Conservation (phyloP, 2,797 vertebrate genomes). For the Moxostoma hubbsi region DNA sequence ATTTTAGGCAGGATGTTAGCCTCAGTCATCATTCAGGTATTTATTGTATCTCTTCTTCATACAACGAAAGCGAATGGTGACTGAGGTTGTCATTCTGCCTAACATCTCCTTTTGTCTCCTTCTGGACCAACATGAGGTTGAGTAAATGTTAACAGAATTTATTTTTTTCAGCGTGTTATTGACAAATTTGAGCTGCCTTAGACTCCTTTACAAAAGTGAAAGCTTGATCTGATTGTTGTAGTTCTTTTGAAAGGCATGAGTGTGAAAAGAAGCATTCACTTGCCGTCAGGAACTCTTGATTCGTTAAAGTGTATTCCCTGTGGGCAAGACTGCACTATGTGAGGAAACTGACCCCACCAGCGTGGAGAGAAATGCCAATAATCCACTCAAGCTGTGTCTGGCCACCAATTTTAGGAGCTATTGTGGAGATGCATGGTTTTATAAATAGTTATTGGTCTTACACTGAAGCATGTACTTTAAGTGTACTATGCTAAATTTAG, state of each 20-base stretch:
- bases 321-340: conserved; percentile 12
- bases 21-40: too few species aligned
- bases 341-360: conserved; percentile 34
- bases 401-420: conserved; percentile 1
- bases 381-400: conserved; percentile 38
- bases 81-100: too few species aligned
- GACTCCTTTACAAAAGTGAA: background rate
- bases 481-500: background rate
- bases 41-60: too few species aligned
- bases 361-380: conserved; percentile 34
- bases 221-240: conserved; percentile 9
- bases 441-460: background rate
- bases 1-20: too few species aligned
- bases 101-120: too few species aligned
- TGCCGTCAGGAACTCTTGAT: conserved; percentile 15
- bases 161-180: background rate
- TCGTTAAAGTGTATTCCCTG: conserved; percentile 20
- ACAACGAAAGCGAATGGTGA: too few species aligned
- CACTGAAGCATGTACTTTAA: background rate
- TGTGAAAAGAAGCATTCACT: conserved; percentile 7
- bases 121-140: too few species aligned
- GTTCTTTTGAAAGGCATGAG: background rate
- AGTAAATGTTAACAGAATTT: too few species aligned
- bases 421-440: conserved; percentile 19
- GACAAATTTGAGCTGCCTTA: background rate